Evolutionary conservation across 1,140 invertebrate species (phyloP), one percentile per base, ranked within the genome.

Genomic region (Octopus bimaculoides): DNA sequence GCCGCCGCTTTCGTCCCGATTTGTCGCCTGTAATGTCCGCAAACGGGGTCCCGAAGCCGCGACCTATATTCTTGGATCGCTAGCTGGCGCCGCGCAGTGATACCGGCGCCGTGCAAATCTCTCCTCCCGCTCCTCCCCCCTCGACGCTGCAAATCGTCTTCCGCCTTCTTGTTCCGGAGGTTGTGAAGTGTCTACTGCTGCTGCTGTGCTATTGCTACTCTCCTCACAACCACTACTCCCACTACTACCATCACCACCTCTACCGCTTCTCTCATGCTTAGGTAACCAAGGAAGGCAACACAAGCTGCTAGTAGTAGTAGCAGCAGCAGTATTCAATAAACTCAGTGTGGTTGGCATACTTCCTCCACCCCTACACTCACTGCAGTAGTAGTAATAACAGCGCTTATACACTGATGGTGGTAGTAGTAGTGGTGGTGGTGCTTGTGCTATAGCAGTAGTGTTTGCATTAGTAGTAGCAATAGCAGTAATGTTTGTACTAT

Each of bases 281-380:
- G 66, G 66, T 71, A 71, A 71, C 66, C 66, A 71, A 71, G 66
- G 66, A 20, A 71, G 66, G 66, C 8, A 71, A 71, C 17, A 17
- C 26, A 17, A 17, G 5, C 7, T 5, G 66, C 17, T n/a, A 14
- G 14, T 69, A n/a, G 26, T 14, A 69, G 8, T 17, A 14, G 26
- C 7, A 71, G 26, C 17, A 71, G 66, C 26, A 71, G 56, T 61
- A 12, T 17, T 61, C 17, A 9, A 17, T 61, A 9, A 7, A 61
- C 56, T 61, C 56, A 41, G 26, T 41, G 26, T 41, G 26, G 26
- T 41, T 41, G 26, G 26, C 26, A 41, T 41, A 41, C 3, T 41
- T 41, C 26, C 26, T 41, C 26, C 26, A 41, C 26, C 26, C 26
- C 26, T 41, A 41, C 26, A 41, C 26, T 41, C 26, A 41, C 26